Base-by-base conservation (phyloP, 2,888 invertebrate genomes). In the Gandaritis pyraliata region DNA sequence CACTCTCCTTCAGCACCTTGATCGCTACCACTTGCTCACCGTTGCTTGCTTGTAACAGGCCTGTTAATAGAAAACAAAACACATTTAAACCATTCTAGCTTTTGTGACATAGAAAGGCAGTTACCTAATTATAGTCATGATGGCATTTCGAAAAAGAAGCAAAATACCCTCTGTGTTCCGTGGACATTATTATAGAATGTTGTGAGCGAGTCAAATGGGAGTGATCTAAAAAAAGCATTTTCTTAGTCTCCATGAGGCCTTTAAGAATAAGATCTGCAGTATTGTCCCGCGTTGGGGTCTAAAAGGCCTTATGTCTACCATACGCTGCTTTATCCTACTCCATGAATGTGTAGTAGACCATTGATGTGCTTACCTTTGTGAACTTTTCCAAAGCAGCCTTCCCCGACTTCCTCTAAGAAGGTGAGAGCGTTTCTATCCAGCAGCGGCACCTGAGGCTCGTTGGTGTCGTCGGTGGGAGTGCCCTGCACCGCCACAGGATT, bases 361-460 rank as follows among this genome's bases (percentile, higher is more conserved):
- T 6, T 33, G 1, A 8, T 5, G 33, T 11, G 33, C 33, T 23
- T 64, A 97, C 97, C 97, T 95, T 96, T 97, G 80, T 94, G 97
- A 47, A 97, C 97, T 88, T 97, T 97, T 33, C 97, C 97, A 76
- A 97, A 97, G 77, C 96, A 97, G 0, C 97, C 97, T 82, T 97
- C 97, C 1, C 97, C 97, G 54, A 97, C 95, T 77, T 96, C 96
- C 74, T 96, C 94, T 4, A 95, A 84, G 81, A 96, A 95, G 11
- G 93, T 93, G 23, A 97, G 92, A 2, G 94, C 94, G 64, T 95
- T 95, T 52, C 95, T 90, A 51, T 93, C 92, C 46, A 96, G 84
- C 48, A 95, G 90, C 12, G 94, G 94, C 12, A 96, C 94, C 55
- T 83, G 85, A 2, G 82, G 75, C 58, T 89, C 87, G 62, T 75